These are phyloP conservation scores for Apis laboriosa DNA, from an alignment of 1,140 invertebrate genomes.

Conservation along the genomic window DNA sequence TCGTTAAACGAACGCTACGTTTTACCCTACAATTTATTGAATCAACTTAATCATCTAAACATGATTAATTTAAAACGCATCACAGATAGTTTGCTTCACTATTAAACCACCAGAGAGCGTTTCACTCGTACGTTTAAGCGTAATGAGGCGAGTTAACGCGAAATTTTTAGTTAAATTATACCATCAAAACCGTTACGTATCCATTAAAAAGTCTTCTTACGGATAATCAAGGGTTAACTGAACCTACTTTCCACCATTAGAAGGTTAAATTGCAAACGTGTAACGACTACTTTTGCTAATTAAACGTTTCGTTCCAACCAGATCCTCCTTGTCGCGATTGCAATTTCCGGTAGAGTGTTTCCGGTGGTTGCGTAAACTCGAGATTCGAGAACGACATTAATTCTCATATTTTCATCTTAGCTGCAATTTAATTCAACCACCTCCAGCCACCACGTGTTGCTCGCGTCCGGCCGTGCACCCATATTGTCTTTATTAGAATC, in stretches of 20 bases:
- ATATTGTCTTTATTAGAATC: conserved; percentile 36
- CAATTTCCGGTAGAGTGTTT: background rate
- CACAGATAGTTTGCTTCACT: too few species aligned
- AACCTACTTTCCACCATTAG: background rate
- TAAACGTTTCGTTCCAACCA: conserved; percentile 12
- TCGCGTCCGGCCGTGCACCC: background rate
- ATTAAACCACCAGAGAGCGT: too few species aligned
- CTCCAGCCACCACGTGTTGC: conserved; percentile 23
- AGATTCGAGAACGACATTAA: conserved; percentile 26
- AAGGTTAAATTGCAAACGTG: background rate
- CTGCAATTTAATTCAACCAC: conserved; percentile 28
- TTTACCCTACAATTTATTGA: too few species aligned
- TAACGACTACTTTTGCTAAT: conserved; percentile 11
- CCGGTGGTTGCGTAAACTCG: conserved; percentile 2
- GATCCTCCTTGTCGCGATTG: conserved; percentile 8
- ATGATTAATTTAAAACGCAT: too few species aligned
- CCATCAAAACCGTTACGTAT: background rate
- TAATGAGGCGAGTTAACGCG: background rate
- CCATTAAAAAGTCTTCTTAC: background rate
- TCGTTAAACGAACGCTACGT: too few species aligned
- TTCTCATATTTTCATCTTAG: conserved; percentile 39
- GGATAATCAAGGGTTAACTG: conserved; percentile 8
- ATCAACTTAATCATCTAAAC: too few species aligned
- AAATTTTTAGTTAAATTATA: background rate
- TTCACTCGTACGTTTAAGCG: background rate